Evolutionary conservation across 2,888 invertebrate genomes (phyloP), one percentile per base, ranked within the genome.

Genomic region (Pasiphila rectangulata): DNA sequence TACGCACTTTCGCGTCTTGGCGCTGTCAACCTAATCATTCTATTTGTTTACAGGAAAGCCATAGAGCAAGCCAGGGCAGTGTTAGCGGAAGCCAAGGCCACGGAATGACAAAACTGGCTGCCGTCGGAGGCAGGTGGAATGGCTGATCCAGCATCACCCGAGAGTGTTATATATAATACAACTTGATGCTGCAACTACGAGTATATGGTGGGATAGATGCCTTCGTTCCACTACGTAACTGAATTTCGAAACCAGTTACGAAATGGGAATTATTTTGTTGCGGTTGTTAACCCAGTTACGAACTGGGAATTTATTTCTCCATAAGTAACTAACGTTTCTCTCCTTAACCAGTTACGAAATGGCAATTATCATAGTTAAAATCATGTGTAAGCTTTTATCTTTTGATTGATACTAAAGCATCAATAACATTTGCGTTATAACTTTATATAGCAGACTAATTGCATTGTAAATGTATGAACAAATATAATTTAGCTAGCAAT

Each of bases 61-160:
- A 40, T 88, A 32, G 88, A 87, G 45, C 87, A 85, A 64, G 79
- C 79, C 2, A 67, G 84, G 48, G 59, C 67, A 0, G 75, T 87
- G 13, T 67, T 88, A 49, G 76, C 80, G 1, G 84, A 85, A 43
- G 78, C 85, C 1, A 70, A 72, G 9, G 72, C 75, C n/a, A 44
- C 49, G 20, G 76, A 79, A 63, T 79, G 71, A 77, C 58, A 12
- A 2, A 15, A 3, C 29, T 5, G n/a, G 15, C 29, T 13, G 15
- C 15, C 15, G 6, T 13, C 6, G 10, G 9, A 2, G 0, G 1
- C 1, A 24, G 9, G 4, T 9, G 9, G 27, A 27, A 13, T 13
- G 13, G 13, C 7, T 15, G 3, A 27, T 13, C 12, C 13, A 30
- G 9, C 5, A n/a, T n/a, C n/a, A n/a, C n/a, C 24, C 10, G 10